Base-by-base conservation (phyloP, 2,888 invertebrate species). In the Caenorhabditis sinica region DNA sequence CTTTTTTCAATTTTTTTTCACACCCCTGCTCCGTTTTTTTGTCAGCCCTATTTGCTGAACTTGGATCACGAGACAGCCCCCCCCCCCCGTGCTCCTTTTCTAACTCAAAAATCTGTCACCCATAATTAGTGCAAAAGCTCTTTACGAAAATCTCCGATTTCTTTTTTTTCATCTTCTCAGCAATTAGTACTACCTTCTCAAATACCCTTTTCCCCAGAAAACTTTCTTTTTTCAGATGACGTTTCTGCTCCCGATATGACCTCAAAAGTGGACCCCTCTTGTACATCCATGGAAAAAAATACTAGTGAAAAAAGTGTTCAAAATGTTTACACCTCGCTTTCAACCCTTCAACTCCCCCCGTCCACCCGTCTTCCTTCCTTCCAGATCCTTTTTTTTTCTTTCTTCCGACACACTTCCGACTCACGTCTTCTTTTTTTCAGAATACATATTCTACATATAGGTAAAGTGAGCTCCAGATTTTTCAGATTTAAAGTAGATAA, bases 241-340 rank as follows among this genome's bases (percentile, higher is more conserved):
- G 60, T 60, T 15, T 9, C 6, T 33, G 13, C 17, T 5, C 1
- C 9, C 2, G 33, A 30, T 60, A 15, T 60, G n/a, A 5, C 17
- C 17, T 9, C 60, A 1, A 28, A 58, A 17, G 28, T 56, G 58
- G 6, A 51, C n/a, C 51, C 51, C 23, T 51, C 25, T 2, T 30
- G 30, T n/a, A 9, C 66, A 30, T 33, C n/a, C 36, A n/a, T 30
- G 33, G 43, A 30, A 33, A 60, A 58, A 73, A 58, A 17, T 23
- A n/a, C 23, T 56, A 49, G 33, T 30, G 30, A 28, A 23, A 25
- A 23, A 25, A 25, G 13, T 49, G 65, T 75, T 53, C 74, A 20
- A 23, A 66, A 66, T 56, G 75, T 75, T 75, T 75, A 66, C 51
- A 66, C 45, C 66, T 49, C 8, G n/a, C n/a, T n/a, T n/a, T n/a